Percentiles rank a stretch among this genome's conserved stretches.
These are phyloP conservation scores for Oreochromis niloticus DNA, from an alignment of 2,113 vertebrate species.

Conservation along the genomic window DNA sequence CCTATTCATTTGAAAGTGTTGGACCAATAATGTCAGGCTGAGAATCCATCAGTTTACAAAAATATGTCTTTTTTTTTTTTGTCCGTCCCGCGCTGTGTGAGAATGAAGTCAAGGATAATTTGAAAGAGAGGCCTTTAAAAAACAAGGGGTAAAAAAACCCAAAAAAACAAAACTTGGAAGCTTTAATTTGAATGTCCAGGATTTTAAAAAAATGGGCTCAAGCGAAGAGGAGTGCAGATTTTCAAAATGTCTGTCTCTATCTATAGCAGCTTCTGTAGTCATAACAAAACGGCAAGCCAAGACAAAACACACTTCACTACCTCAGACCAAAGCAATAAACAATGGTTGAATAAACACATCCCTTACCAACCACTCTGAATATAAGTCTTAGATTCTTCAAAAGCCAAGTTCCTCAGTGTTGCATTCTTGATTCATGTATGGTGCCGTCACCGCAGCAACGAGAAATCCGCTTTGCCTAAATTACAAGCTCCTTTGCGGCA, in stretches of 20 bases:
- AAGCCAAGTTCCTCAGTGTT: conserved; percentile 52
- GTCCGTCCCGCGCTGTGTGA: not conserved
- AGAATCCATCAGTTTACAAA: conserved; percentile 43
- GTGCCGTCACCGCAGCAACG: conserved; percentile 50
- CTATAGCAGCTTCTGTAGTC: conserved; percentile 64
- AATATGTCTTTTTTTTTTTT: not conserved
- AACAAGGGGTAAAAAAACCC: conserved; percentile 7
- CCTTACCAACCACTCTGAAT: conserved; percentile 56
- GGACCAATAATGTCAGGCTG: conserved; percentile 32
- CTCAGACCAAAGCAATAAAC: conserved; percentile 69
- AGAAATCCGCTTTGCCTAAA: conserved; percentile 64
- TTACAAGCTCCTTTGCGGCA: conserved; percentile 64
- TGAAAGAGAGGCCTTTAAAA: conserved; percentile 38
- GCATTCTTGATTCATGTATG: conserved; percentile 64
- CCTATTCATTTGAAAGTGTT: conserved; percentile 33
- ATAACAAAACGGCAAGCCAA: conserved; percentile 66
- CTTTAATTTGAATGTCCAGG: conserved; percentile 56
- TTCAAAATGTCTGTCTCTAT: conserved; percentile 54
- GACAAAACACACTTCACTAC: conserved; percentile 68
- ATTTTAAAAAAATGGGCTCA: not conserved
- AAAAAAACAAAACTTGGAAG: not conserved
- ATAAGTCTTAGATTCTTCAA: conserved; percentile 57
- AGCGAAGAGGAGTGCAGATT: conserved; percentile 17
- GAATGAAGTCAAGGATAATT: conserved; percentile 43
- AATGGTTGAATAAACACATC: conserved; percentile 68